phyloP scores from a whole-genome alignment of 30 jellyfish, hydroid and myxozoan genomes.

The Aurelia sp. region DNA sequence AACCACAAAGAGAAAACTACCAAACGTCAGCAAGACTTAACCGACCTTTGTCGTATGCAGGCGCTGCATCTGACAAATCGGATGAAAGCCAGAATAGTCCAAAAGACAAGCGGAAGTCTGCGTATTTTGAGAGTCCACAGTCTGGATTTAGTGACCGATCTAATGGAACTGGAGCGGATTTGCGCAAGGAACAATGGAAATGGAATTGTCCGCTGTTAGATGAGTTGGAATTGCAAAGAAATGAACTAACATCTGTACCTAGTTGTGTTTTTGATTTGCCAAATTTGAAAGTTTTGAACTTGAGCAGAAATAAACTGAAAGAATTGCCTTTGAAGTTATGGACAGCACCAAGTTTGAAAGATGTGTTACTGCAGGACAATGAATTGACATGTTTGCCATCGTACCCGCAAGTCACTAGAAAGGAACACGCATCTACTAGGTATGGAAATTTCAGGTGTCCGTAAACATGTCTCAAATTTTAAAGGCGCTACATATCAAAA shows the following conservation, averaged over 20 bases:
- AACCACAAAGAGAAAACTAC: no score
- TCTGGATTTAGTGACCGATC: no score
- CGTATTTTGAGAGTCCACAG: no score
- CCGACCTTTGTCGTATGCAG: no score
- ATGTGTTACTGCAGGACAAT: constrained; percentile 59
- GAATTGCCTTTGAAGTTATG: constrained; percentile 81
- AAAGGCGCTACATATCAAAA: no score
- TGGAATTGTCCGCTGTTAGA: constrained; percentile 92
- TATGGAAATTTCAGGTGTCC: not conserved
- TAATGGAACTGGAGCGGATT: not conserved
- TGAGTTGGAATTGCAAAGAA: constrained; percentile 76
- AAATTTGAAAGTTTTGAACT: constrained; percentile 31
- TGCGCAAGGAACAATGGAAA: constrained; percentile 8
- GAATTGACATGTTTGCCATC: constrained; percentile 64
- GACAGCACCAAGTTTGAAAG: constrained; percentile 80
- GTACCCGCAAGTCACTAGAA: not conserved
- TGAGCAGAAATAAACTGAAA: constrained; percentile 46
- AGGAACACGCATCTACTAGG: constrained; percentile 10
- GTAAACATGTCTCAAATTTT: no score
- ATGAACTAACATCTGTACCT: constrained; percentile 60
- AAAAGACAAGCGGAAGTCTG: no score
- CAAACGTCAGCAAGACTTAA: no score
- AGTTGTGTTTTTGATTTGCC: constrained; percentile 76
- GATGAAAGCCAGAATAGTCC: no score
- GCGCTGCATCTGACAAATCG: no score